Conservation (phyloP, 1,140 invertebrate genomes). For the Nymphalis io region DNA sequence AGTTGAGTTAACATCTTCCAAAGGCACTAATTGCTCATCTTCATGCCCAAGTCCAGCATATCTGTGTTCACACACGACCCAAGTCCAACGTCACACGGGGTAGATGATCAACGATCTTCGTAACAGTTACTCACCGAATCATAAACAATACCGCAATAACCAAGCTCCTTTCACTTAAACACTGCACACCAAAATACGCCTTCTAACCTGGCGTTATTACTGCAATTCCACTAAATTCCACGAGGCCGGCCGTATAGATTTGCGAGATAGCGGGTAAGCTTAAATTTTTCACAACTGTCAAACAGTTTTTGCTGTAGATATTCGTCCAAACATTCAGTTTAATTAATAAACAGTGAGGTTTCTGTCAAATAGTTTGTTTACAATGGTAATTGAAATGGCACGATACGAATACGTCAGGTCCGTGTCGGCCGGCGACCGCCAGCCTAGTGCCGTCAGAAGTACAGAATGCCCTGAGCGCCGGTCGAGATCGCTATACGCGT, state of each 20-base stretch:
- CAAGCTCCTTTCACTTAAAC: conserved; percentile 71
- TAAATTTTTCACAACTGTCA: conserved; percentile 20
- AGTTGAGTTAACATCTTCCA: conserved; percentile 8
- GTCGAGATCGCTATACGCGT: conserved; percentile 33
- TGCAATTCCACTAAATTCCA: conserved; percentile 60
- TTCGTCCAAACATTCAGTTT: conserved; percentile 37
- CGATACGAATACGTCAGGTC: conserved; percentile 33
- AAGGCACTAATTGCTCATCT: conserved; percentile 20
- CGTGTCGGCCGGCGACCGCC: conserved; percentile 42
- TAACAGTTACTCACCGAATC: conserved; percentile 51
- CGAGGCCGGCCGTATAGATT: conserved; percentile 61
- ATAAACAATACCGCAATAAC: conserved; percentile 49
- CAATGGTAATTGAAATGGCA: conserved; percentile 40
- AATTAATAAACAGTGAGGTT: conserved; percentile 52
- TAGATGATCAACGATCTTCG: conserved; percentile 39
- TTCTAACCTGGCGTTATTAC: conserved; percentile 54
- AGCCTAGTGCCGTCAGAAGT: conserved; percentile 30
- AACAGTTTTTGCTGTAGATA: conserved; percentile 12
- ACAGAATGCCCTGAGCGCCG: conserved; percentile 18
- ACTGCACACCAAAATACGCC: conserved; percentile 58
- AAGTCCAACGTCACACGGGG: conserved; percentile 29
- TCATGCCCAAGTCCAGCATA: conserved; percentile 23
- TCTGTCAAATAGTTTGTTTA: conserved; percentile 71
- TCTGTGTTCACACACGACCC: background rate
- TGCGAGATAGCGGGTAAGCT: background rate